A percentile compares a stretch with the other conserved stretches of the same genome.
These are phyloP conservation scores for Rhinichthys osculus DNA, from an alignment of 2,797 vertebrate genomes.

Conservation along the genomic window DNA sequence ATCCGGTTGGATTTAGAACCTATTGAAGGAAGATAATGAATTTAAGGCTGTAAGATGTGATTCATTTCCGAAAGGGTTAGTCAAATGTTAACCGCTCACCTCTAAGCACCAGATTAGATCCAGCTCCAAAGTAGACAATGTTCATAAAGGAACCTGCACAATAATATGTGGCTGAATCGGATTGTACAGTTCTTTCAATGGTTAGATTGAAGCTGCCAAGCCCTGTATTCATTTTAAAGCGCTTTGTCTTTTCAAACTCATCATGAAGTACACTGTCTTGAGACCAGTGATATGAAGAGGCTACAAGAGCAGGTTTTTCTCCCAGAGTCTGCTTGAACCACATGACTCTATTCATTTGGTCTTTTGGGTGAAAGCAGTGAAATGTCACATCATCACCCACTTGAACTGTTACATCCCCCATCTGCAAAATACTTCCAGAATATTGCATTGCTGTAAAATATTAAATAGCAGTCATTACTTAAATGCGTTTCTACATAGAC, in stretches of 20 bases:
- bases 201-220: slow-evolving; percentile 27
- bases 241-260: slow-evolving; percentile 11
- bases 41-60: neutral
- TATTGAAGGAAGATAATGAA: neutral
- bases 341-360: slow-evolving; percentile 26
- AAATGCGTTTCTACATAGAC: neutral
- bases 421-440: slow-evolving; percentile 16
- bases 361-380: slow-evolving; percentile 34
- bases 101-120: slow-evolving; percentile 31
- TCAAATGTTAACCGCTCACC: slow-evolving; percentile 4
- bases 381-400: slow-evolving; percentile 34
- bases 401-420: neutral
- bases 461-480: neutral
- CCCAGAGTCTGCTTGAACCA: slow-evolving; percentile 41
- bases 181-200: neutral
- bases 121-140: slow-evolving; percentile 25
- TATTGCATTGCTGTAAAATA: slow-evolving; percentile 24
- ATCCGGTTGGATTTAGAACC: slow-evolving; percentile 18
- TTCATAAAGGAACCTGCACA: slow-evolving; percentile 39
- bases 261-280: neutral
- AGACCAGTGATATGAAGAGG: slow-evolving; percentile 19
- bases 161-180: slow-evolving; percentile 33
- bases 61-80: neutral
- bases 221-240: neutral
- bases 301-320: slow-evolving; percentile 19